phyloP scores from a whole-genome alignment of 2,113 vertebrate genomes.

The Telmatochromis sp. region DNA sequence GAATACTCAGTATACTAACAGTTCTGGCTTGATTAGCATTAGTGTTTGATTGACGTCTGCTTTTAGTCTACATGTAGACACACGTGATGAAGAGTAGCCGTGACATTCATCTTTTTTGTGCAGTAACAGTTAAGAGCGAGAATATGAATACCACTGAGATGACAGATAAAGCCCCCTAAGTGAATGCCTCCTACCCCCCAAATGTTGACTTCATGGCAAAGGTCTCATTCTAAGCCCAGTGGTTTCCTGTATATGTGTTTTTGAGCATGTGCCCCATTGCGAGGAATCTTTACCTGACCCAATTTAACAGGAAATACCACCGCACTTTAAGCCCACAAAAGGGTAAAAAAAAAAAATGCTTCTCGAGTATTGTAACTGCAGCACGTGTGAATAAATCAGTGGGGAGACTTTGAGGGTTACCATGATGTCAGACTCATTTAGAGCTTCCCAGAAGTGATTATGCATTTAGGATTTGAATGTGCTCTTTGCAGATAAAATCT shows the following conservation, averaged over 20 bases:
- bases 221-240: background rate
- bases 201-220: background rate
- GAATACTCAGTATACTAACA: background rate
- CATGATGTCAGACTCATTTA: background rate
- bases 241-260: slow-evolving; percentile 1
- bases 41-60: background rate
- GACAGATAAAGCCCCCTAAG: background rate
- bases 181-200: background rate
- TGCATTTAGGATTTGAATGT: background rate
- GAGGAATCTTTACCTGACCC: slow-evolving; percentile 10
- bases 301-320: background rate
- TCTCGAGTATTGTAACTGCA: background rate
- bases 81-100: background rate
- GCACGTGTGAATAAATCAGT: background rate
- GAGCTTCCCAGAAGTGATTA: background rate
- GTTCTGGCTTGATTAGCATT: background rate
- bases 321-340: background rate
- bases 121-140: background rate
- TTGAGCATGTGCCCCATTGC: background rate
- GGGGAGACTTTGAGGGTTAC: background rate
- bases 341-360: background rate
- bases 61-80: background rate
- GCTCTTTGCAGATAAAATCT: background rate
- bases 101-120: background rate
- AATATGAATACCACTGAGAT: background rate